phyloP scores from a whole-genome alignment of 2,888 invertebrate species.

The Ophioninae sp. region DNA sequence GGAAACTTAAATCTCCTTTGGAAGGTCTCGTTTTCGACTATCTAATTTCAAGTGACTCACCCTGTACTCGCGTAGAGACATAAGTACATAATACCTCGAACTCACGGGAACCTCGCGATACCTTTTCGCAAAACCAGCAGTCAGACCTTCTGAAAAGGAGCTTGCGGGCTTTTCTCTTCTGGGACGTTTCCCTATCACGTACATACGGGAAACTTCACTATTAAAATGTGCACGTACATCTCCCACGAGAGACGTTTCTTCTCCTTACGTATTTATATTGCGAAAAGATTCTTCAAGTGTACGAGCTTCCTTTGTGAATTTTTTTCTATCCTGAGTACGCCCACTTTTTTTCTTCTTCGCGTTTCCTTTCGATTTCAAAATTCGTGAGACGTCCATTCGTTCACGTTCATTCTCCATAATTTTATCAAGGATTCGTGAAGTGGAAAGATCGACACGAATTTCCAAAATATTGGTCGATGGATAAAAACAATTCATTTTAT shows the following conservation, averaged over 20 bases:
- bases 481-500: too few species aligned
- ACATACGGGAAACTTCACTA: slow-evolving; percentile 18
- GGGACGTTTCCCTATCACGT: slow-evolving; percentile 13
- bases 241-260: slow-evolving; percentile 19
- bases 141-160: slow-evolving; percentile 44
- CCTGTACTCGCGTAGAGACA: too few species aligned
- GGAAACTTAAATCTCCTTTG: slow-evolving; percentile 8
- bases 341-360: slow-evolving; percentile 1
- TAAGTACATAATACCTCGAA: background rate
- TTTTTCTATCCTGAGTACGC: background rate
- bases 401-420: too few species aligned
- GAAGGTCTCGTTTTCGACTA: too few species aligned
- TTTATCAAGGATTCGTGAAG: too few species aligned
- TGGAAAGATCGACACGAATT: too few species aligned
- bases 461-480: too few species aligned
- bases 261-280: slow-evolving; percentile 36
- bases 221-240: slow-evolving; percentile 8
- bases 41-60: too few species aligned
- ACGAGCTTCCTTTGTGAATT: slow-evolving; percentile 25
- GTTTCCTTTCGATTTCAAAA: slow-evolving; percentile 1
- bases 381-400: background rate
- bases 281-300: slow-evolving; percentile 20
- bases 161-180: slow-evolving; percentile 35
- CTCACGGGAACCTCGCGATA: slow-evolving; percentile 35
- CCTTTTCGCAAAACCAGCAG: slow-evolving; percentile 52